Conservation (phyloP, 2,888 invertebrate genomes). For the Aphodius sticticus region DNA sequence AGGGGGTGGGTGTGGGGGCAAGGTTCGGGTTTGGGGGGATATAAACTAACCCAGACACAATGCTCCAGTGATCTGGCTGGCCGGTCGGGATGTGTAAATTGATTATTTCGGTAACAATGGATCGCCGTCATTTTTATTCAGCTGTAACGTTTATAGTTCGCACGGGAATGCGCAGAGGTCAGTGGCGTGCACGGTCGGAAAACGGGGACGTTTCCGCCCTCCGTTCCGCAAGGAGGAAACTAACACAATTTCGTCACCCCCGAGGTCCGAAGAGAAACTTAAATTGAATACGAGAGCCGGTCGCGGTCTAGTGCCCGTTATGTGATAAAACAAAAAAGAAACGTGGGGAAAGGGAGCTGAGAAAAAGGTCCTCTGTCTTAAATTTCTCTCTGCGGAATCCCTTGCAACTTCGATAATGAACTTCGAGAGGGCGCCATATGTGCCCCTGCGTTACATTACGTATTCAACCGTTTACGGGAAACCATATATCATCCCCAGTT, state of each 20-base stretch:
- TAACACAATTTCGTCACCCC: conserved; percentile 35
- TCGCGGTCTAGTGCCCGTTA: conserved; percentile 37
- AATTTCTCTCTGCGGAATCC: conserved; percentile 16
- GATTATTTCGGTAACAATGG: conserved; percentile 39
- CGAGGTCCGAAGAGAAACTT: conserved; percentile 36
- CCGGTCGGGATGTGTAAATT: conserved; percentile 38
- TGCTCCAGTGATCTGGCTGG: conserved; percentile 32
- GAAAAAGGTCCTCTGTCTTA: conserved; percentile 17
- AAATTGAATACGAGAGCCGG: conserved; percentile 38
- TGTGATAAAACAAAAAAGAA: conserved; percentile 37
- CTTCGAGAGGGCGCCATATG: conserved; percentile 13
- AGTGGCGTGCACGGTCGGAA: not conserved
- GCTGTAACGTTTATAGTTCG: conserved; percentile 16
- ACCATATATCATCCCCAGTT: not conserved
- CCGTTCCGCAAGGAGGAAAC: conserved; percentile 33
- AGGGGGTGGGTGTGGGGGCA: not conserved
- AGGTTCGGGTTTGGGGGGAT: not conserved
- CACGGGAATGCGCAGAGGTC: not conserved
- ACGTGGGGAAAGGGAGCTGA: too few species aligned
- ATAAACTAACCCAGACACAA: conserved; percentile 27
- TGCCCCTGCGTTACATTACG: not conserved
- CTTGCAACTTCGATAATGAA: conserved; percentile 22
- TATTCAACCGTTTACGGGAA: conserved; percentile 1
- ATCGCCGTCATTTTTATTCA: conserved; percentile 38
- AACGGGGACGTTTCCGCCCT: not conserved